These are phyloP conservation scores for Heteractis magnifica DNA, from an alignment of 92 coral and sea anemone species.

Conservation along the genomic window DNA sequence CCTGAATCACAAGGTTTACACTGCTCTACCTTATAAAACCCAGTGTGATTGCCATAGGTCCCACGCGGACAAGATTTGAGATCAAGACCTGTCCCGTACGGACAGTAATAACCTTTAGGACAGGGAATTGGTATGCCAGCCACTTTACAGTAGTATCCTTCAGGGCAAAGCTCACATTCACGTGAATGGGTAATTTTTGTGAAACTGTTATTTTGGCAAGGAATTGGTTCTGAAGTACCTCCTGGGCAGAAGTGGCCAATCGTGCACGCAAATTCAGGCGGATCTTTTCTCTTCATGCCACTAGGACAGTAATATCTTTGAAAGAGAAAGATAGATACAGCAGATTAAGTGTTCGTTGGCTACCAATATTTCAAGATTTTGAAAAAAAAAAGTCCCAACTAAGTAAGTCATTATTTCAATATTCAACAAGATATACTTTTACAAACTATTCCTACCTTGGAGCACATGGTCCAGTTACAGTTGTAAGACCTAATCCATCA, in stretches of 20 bases:
- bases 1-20: conserved; percentile 96
- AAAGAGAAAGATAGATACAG: not conserved
- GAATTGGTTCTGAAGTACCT: conserved; percentile 89
- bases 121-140: conserved; percentile 85
- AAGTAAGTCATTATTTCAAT: too few relatives aligned
- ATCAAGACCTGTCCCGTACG: conserved; percentile 93
- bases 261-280: conserved; percentile 71
- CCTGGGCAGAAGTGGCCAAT: conserved; percentile 96
- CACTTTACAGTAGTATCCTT: conserved; percentile 86
- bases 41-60: conserved; percentile 89
- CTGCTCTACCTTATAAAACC: conserved; percentile 67
- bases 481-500: conserved; percentile 71
- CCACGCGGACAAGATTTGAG: conserved; percentile 93
- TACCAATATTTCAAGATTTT: not conserved
- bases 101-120: conserved; percentile 86
- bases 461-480: conserved; percentile 87
- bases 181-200: conserved; percentile 89
- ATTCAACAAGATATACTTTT: not conserved
- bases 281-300: conserved; percentile 70
- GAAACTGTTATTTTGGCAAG: conserved; percentile 96
- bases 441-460: conserved; percentile 55
- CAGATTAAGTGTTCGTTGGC: not conserved
- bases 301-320: conserved; percentile 87
- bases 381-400: too few relatives aligned
- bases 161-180: conserved; percentile 94